A percentile compares a stretch with the other conserved stretches of the same genome.
Evolutionary conservation across 1,140 invertebrate genomes (phyloP).

Genomic region (Stegodyphus dumicola): DNA sequence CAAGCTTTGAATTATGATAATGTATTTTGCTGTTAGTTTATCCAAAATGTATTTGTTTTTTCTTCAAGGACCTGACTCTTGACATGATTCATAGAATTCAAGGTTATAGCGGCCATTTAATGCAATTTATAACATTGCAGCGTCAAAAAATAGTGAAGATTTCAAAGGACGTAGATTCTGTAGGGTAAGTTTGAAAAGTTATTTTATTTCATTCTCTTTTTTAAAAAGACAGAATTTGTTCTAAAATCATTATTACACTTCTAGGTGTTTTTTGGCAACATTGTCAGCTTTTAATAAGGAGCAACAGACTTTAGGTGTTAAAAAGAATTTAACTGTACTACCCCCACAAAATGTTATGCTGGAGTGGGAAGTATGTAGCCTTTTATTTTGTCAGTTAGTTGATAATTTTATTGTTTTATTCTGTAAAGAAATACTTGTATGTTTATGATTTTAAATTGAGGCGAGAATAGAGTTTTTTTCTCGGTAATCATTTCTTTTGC

Average conservation of each 20-base stretch:
- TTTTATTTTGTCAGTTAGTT: not conserved
- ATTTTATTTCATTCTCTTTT: too few relatives aligned
- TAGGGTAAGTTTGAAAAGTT: conserved; percentile 29
- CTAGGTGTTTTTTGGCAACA: too few relatives aligned
- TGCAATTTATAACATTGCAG: conserved; percentile 66
- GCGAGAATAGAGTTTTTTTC: too few relatives aligned
- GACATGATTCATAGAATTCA: conserved; percentile 84
- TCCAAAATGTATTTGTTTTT: conserved; percentile 9
- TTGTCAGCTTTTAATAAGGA: too few relatives aligned
- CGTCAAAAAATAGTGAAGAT: conserved; percentile 17
- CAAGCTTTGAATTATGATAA: too few relatives aligned
- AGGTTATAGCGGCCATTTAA: conserved; percentile 80
- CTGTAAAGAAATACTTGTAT: not conserved
- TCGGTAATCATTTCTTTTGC: too few relatives aligned
- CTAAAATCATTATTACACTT: too few relatives aligned
- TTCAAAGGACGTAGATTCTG: conserved; percentile 13
- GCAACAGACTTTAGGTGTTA: too few relatives aligned
- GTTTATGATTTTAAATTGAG: too few relatives aligned
- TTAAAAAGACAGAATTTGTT: too few relatives aligned
- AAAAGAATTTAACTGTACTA: not conserved
- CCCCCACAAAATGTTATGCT: conserved; percentile 14
- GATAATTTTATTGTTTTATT: not conserved
- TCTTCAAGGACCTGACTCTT: conserved; percentile 77
- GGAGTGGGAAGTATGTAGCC: conserved; percentile 6
- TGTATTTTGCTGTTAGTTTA: too few relatives aligned